Evolutionary conservation across 2,888 invertebrate species (phyloP).

Genomic region (Dynastes tityus): DNA sequence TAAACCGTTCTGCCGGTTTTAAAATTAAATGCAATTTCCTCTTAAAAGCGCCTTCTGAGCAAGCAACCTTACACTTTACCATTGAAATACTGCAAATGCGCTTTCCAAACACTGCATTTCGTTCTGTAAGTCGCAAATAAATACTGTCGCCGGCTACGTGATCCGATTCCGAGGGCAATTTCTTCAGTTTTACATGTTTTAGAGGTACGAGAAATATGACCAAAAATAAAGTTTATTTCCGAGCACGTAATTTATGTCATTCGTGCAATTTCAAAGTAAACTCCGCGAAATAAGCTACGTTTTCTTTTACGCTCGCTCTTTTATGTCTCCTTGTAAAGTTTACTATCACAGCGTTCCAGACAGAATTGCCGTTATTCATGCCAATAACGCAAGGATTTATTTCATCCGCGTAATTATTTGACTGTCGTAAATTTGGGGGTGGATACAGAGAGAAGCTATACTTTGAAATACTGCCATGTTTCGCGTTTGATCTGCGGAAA

Average conservation of each 20-base stretch:
- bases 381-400: conserved; percentile 5
- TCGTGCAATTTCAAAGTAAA: conserved; percentile 29
- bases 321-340: conserved; percentile 18
- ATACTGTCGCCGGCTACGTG: not conserved
- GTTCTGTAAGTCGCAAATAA: not conserved
- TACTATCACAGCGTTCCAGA: conserved; percentile 5
- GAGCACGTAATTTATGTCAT: conserved; percentile 19
- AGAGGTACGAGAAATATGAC: conserved; percentile 16
- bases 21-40: no score
- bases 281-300: conserved; percentile 9
- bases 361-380: conserved; percentile 28
- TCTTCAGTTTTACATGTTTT: conserved; percentile 12
- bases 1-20: no score
- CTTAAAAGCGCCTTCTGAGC: no score
- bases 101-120: not conserved
- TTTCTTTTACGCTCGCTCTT: conserved; percentile 16
- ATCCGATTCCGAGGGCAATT: not conserved
- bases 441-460: not conserved
- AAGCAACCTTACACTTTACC: no score
- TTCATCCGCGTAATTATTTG: conserved; percentile 21
- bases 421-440: conserved; percentile 23
- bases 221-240: conserved; percentile 30
- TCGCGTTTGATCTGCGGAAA: not conserved
- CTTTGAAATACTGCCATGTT: not conserved
- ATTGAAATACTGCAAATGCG: not conserved